A percentile compares a stretch with the other conserved stretches of the same genome.
Evolutionary conservation across 1,140 invertebrate genomes (phyloP).

Genomic region (Sycophaga agraensis): DNA sequence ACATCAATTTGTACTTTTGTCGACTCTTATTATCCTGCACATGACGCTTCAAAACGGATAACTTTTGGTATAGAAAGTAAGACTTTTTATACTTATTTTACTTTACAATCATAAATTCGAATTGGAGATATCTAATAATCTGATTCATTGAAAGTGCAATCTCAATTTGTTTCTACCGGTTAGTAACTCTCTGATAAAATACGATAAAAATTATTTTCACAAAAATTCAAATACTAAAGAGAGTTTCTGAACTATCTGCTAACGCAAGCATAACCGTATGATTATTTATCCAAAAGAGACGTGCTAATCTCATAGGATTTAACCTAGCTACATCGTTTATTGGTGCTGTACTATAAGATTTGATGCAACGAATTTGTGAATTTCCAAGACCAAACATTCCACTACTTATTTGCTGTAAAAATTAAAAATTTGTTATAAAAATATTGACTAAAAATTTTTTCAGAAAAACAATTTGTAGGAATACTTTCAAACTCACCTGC

Average conservation of each 20-base stretch:
- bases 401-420: slow-evolving; percentile 63
- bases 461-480: too few species aligned
- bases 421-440: too few species aligned
- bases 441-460: not conserved
- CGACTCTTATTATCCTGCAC: not conserved
- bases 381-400: slow-evolving; percentile 91
- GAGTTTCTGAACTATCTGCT: slow-evolving; percentile 86
- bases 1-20: slow-evolving; percentile 18
- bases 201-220: slow-evolving; percentile 5
- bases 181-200: slow-evolving; percentile 1
- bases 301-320: slow-evolving; percentile 84
- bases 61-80: slow-evolving; percentile 10
- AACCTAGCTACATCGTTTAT: slow-evolving; percentile 83
- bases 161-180: slow-evolving; percentile 14
- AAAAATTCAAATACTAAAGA: slow-evolving; percentile 77
- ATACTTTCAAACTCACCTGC: slow-evolving; percentile 84
- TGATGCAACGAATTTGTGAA: slow-evolving; percentile 87
- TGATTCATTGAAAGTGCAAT: slow-evolving; percentile 21
- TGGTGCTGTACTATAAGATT: slow-evolving; percentile 89
- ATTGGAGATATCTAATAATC: slow-evolving; percentile 27
- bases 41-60: not conserved
- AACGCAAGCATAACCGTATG: slow-evolving; percentile 90
- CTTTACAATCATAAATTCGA: slow-evolving; percentile 22
- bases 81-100: slow-evolving; percentile 23
- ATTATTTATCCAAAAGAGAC: slow-evolving; percentile 89